These are phyloP conservation scores for Betta splendens DNA, from an alignment of 2,797 vertebrate species.

Conservation along the genomic window DNA sequence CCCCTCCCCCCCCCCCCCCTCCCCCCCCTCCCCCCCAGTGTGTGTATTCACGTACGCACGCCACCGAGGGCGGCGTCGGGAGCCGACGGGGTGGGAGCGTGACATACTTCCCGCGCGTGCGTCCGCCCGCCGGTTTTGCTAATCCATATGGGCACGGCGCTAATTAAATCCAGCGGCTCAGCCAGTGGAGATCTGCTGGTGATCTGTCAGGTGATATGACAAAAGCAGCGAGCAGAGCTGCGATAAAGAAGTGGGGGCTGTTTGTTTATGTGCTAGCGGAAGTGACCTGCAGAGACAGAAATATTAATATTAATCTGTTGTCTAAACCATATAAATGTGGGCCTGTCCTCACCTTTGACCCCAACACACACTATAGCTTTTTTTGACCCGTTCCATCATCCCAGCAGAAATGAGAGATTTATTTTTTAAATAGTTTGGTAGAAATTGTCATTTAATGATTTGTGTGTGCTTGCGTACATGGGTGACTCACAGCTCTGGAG, in stretches of 20 bases:
- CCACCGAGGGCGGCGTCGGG: conserved; percentile 66
- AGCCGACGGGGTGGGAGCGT: conserved; percentile 69
- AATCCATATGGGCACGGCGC: conserved; percentile 74
- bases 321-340: conserved; percentile 65
- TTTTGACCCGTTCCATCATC: conserved; percentile 39
- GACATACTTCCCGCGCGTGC: conserved; percentile 63
- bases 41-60: conserved; percentile 56
- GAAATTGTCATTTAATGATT: conserved; percentile 21
- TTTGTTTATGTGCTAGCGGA: conserved; percentile 18
- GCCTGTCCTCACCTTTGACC: conserved; percentile 52
- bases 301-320: conserved; percentile 33
- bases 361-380: conserved; percentile 43
- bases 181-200: conserved; percentile 56
- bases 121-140: conserved; percentile 56
- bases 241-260: conserved; percentile 12
- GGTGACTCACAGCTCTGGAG: conserved; percentile 26
- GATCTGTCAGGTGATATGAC: conserved; percentile 70
- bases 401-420: conserved; percentile 49
- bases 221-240: conserved; percentile 55
- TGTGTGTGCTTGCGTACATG: conserved; percentile 25
- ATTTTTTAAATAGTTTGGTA: conserved; percentile 33
- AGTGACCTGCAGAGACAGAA: conserved; percentile 17
- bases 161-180: conserved; percentile 78
- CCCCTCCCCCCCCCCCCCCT: conserved; percentile 27
- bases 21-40: conserved; percentile 36